Percentiles rank a stretch among this genome's conserved stretches.
Conservation (phyloP, 23 tunicate genomes). For the Clavelina lepadiformis region DNA sequence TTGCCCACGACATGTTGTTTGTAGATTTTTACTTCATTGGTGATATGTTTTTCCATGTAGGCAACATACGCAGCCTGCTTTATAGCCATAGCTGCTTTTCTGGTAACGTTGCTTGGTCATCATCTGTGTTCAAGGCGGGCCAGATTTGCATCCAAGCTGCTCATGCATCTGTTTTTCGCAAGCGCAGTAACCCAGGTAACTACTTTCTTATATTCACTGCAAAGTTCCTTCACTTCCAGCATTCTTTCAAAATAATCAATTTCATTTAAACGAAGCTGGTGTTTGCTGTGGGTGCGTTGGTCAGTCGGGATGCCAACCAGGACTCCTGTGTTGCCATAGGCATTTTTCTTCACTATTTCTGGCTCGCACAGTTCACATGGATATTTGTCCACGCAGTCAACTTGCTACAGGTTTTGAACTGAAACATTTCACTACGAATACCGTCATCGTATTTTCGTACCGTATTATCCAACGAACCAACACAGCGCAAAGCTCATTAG, state of each 20-base stretch:
- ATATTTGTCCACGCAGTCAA: conserved; percentile 52
- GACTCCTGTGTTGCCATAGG: conserved; percentile 61
- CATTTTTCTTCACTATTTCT: conserved; percentile 65
- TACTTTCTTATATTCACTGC: background rate
- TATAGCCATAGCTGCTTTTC: conserved; percentile 24
- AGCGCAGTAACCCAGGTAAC: conserved; percentile 73
- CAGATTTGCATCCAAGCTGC: conserved; percentile 37
- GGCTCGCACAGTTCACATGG: conserved; percentile 87
- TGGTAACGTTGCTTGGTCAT: conserved; percentile 36
- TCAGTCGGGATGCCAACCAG: conserved; percentile 21
- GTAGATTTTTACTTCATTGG: background rate
- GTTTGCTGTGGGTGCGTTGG: conserved; percentile 39
- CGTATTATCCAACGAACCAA: too few species aligned
- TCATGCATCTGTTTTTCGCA: conserved; percentile 65
- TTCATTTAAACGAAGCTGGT: conserved; percentile 33
- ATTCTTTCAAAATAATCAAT: background rate
- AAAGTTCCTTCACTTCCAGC: background rate
- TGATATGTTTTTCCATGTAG: conserved; percentile 17
- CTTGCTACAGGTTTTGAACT: conserved; percentile 67
- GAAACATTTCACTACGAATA: too few species aligned
- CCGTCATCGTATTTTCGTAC: too few species aligned
- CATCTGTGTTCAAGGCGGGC: conserved; percentile 32
- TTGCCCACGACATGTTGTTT: background rate
- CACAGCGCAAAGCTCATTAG: too few species aligned
- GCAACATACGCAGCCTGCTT: conserved; percentile 77